These are phyloP conservation scores for Idris sp. DNA, from an alignment of 1,140 invertebrate species.

Conservation along the genomic window DNA sequence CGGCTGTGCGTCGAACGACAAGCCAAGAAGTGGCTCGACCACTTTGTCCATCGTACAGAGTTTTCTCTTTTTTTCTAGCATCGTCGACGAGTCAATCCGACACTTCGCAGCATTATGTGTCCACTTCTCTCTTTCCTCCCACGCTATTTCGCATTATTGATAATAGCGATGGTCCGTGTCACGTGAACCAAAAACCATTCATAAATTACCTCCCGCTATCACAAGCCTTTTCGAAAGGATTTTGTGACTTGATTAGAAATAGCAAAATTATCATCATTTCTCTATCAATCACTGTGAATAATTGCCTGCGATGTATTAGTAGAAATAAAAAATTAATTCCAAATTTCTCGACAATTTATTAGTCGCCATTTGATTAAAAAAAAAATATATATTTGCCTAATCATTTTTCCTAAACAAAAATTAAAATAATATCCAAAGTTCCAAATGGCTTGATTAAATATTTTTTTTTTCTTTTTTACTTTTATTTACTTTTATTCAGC, in stretches of 20 bases:
- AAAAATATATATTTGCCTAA: too few species aligned
- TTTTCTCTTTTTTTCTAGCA: constrained; percentile 63
- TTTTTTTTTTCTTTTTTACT: constrained; percentile 8
- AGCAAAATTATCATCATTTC: constrained; percentile 7
- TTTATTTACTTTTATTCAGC: not conserved
- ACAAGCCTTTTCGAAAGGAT: constrained; percentile 7
- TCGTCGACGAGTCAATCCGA: constrained; percentile 76
- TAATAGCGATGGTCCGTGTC: constrained; percentile 20
- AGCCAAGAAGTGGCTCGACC: constrained; percentile 74
- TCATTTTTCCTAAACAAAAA: too few species aligned
- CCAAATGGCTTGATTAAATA: not conserved
- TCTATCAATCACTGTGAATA: constrained; percentile 23
- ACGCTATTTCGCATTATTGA: constrained; percentile 49
- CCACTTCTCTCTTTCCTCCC: constrained; percentile 57
- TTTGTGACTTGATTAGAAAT: constrained; percentile 23
- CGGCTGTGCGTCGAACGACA: constrained; percentile 50
- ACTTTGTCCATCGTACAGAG: constrained; percentile 71
- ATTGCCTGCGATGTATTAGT: too few species aligned
- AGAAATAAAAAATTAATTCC: not conserved
- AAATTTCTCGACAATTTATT: too few species aligned
- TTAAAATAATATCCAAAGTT: not conserved
- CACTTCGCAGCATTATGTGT: constrained; percentile 70
- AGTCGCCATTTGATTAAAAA: too few species aligned
- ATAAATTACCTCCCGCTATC: constrained; percentile 41
- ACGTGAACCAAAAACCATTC: constrained; percentile 27